phyloP scores from a whole-genome alignment of 2,113 vertebrate species.

The Albula goreensis region DNA sequence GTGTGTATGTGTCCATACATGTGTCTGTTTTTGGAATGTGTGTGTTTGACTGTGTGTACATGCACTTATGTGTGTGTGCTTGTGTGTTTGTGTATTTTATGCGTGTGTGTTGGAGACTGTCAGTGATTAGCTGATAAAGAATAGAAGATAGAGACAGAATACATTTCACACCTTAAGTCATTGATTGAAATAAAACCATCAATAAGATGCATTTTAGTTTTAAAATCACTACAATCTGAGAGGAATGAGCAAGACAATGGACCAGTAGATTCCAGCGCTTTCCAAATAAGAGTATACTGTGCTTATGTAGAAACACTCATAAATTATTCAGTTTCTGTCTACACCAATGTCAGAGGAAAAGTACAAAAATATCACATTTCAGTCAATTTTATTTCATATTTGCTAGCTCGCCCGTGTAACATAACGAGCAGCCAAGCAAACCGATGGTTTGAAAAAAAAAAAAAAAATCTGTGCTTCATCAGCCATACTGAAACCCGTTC shows the following conservation, averaged over 20 bases:
- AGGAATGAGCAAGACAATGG: neutral
- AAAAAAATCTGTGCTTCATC: neutral
- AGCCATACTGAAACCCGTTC: neutral
- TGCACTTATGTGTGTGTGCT: too few relatives aligned
- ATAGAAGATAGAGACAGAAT: neutral
- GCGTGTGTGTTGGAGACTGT: too few relatives aligned
- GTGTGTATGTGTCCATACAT: too few relatives aligned
- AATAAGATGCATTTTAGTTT: neutral
- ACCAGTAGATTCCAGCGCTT: neutral
- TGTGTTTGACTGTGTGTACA: too few relatives aligned
- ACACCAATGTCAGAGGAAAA: conserved; percentile 2
- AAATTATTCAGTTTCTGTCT: conserved; percentile 3
- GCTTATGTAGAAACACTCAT: conserved; percentile 1
- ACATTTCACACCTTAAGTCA: neutral
- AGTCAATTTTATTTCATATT: neutral
- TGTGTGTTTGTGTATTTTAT: too few relatives aligned
- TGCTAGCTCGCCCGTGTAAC: neutral
- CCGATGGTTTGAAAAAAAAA: neutral
- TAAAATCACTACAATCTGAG: neutral
- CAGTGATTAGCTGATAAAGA: neutral
- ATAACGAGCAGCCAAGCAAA: neutral
- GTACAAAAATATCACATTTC: conserved; percentile 11
- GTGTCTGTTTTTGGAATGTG: too few relatives aligned
- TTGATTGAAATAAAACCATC: neutral
- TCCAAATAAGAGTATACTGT: conserved; percentile 3